Evolutionary conservation across 2,797 vertebrate species (phyloP).

Genomic region (Calcarius lapponicus): DNA sequence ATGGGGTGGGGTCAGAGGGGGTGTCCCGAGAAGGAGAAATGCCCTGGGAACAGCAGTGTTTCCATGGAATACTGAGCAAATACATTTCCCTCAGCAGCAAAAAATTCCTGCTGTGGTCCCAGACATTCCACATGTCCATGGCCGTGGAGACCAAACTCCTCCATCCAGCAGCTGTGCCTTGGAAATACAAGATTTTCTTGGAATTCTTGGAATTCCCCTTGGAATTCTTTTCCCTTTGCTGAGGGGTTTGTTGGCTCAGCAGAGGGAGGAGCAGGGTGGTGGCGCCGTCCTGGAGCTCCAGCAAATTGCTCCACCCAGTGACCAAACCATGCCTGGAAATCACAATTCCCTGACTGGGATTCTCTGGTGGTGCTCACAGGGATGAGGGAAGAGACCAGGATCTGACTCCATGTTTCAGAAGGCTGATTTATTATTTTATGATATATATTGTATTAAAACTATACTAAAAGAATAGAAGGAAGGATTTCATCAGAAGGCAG

Average conservation of each 20-base stretch:
- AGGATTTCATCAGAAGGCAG: too few species aligned
- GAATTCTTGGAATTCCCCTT: background rate
- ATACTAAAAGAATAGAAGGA: too few species aligned
- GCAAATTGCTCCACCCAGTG: background rate
- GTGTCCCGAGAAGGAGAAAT: background rate
- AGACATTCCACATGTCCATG: fast-evolving
- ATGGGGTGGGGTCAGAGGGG: background rate
- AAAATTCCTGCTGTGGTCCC: background rate
- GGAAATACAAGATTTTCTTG: background rate
- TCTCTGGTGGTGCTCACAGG: too few species aligned
- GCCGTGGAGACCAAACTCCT: background rate
- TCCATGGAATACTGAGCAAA: too few species aligned
- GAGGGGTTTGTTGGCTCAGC: fast-evolving
- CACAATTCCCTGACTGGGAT: background rate
- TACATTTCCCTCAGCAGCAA: fast-evolving
- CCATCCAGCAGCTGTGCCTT: background rate
- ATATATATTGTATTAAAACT: too few species aligned
- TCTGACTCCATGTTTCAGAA: too few species aligned
- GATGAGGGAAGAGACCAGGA: too few species aligned
- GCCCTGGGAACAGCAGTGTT: background rate
- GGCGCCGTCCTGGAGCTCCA: background rate
- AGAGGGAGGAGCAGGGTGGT: background rate
- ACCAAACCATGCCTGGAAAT: too few species aligned
- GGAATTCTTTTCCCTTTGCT: fast-evolving
- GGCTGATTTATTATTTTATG: too few species aligned